Evolutionary conservation across 2,797 vertebrate genomes (phyloP).

Genomic region (Sylvilagus floridanus): DNA sequence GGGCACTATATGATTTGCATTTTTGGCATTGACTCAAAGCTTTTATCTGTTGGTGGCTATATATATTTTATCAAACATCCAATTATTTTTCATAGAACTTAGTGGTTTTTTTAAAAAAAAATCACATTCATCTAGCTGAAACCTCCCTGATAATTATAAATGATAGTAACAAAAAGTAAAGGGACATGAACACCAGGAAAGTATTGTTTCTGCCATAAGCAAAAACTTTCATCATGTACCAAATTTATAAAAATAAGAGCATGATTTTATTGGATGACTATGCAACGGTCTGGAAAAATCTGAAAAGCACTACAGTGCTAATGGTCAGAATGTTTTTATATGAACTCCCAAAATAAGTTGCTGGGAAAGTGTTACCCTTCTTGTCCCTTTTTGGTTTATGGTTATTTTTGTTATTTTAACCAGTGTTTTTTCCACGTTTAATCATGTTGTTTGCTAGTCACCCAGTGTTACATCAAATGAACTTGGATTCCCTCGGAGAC

Average conservation of each 20-base stretch:
- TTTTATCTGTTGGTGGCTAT: not conserved
- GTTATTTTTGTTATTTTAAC: constrained; percentile 70
- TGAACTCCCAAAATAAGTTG: constrained; percentile 62
- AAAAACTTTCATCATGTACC: not conserved
- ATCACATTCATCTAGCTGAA: not conserved
- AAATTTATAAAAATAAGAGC: constrained; percentile 62
- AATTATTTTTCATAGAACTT: not conserved
- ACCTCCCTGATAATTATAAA: constrained; percentile 60
- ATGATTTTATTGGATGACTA: constrained; percentile 45
- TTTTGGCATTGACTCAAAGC: not conserved
- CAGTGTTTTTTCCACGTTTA: constrained; percentile 53
- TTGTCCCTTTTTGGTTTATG: constrained; percentile 10
- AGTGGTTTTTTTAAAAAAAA: not conserved
- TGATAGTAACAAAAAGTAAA: not conserved
- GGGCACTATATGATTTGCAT: not conserved
- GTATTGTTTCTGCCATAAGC: constrained; percentile 7
- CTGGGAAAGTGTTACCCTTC: constrained; percentile 64
- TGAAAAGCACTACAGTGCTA: constrained; percentile 55
- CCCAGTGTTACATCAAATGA: constrained; percentile 39
- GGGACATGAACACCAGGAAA: not conserved
- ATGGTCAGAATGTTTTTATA: constrained; percentile 36
- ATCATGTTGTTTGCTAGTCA: constrained; percentile 64
- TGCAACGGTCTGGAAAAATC: constrained; percentile 46
- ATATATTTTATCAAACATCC: constrained; percentile 39
- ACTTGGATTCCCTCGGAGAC: constrained; percentile 57